These are phyloP conservation scores for Orthonychiurus folsomi DNA, from an alignment of 2,888 invertebrate species.

Conservation along the genomic window DNA sequence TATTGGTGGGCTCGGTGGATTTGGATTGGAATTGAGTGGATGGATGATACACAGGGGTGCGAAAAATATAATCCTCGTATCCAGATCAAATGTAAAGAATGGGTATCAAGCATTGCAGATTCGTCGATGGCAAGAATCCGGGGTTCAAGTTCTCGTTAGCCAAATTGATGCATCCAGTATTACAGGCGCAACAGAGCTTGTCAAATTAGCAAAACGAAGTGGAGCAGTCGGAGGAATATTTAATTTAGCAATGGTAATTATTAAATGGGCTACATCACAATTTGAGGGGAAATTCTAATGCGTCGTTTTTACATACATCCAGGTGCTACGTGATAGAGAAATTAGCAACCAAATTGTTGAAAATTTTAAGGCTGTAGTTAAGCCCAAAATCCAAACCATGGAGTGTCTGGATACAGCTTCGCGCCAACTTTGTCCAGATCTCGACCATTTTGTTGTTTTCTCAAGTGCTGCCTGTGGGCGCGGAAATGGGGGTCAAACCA, in stretches of 20 bases:
- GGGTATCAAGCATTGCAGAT: conserved; percentile 73
- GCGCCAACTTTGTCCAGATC: conserved; percentile 43
- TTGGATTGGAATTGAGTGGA: conserved; percentile 78
- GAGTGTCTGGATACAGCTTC: conserved; percentile 47
- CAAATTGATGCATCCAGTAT: conserved; percentile 43
- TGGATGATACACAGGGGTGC: conserved; percentile 79
- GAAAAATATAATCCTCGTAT: conserved; percentile 65
- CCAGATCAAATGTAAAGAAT: conserved; percentile 65
- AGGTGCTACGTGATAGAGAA: conserved; percentile 47
- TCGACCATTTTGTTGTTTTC: conserved; percentile 51
- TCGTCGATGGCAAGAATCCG: conserved; percentile 50
- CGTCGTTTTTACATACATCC: background rate
- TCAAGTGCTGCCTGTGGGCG: conserved; percentile 52
- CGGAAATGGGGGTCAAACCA: conserved; percentile 53
- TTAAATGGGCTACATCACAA: too few relatives aligned
- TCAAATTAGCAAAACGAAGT: conserved; percentile 42
- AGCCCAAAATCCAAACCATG: conserved; percentile 50
- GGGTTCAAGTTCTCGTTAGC: conserved; percentile 56
- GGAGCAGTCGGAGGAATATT: conserved; percentile 50
- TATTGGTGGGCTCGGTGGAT: conserved; percentile 77
- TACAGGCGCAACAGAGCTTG: conserved; percentile 42
- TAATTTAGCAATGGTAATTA: conserved; percentile 50
- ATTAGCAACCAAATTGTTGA: conserved; percentile 46
- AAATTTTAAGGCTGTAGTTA: conserved; percentile 45
- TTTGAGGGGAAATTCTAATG: too few relatives aligned